Evolutionary conservation across 2,797 vertebrate species (phyloP).

Genomic region (Astyanax mexicanus): DNA sequence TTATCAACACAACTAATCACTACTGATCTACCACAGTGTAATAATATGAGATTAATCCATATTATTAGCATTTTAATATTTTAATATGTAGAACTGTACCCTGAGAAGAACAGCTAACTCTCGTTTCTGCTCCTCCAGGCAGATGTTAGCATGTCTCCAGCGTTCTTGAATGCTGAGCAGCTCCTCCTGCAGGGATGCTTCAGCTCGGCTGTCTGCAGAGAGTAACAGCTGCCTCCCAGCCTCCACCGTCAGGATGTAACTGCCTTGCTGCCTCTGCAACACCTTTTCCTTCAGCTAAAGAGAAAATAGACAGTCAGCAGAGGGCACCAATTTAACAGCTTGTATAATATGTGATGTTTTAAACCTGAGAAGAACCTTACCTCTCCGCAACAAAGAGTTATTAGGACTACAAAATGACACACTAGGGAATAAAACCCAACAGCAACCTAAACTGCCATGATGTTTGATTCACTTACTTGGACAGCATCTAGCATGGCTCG

Average conservation of each 20-base stretch:
- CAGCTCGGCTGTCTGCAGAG: conserved; percentile 83
- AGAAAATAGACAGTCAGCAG: conserved; percentile 48
- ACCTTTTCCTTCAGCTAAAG: conserved; percentile 92
- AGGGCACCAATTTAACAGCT: not conserved
- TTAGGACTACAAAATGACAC: not conserved
- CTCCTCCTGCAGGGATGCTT: conserved; percentile 87
- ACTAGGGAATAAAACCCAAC: not conserved
- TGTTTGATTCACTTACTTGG: conserved; percentile 77
- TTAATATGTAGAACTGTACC: conserved; percentile 68
- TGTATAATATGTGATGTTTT: too few species aligned
- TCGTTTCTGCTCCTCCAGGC: conserved; percentile 89
- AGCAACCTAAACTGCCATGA: not conserved
- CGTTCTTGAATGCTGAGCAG: conserved; percentile 91
- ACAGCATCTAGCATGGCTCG: conserved; percentile 88
- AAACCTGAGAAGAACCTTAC: too few species aligned
- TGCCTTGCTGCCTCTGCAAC: conserved; percentile 92
- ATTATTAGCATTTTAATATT: not conserved
- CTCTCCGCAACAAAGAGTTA: too few species aligned
- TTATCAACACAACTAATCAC: not conserved
- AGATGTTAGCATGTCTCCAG: conserved; percentile 86
- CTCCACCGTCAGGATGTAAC: conserved; percentile 94
- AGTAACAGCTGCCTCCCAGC: conserved; percentile 91
- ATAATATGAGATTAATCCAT: conserved; percentile 5
- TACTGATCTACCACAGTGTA: not conserved
- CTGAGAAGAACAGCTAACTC: conserved; percentile 86